Percentiles rank a stretch among this genome's conserved stretches.
phyloP scores from a whole-genome alignment of 2,888 invertebrate species.

The Prosapia bicincta region DNA sequence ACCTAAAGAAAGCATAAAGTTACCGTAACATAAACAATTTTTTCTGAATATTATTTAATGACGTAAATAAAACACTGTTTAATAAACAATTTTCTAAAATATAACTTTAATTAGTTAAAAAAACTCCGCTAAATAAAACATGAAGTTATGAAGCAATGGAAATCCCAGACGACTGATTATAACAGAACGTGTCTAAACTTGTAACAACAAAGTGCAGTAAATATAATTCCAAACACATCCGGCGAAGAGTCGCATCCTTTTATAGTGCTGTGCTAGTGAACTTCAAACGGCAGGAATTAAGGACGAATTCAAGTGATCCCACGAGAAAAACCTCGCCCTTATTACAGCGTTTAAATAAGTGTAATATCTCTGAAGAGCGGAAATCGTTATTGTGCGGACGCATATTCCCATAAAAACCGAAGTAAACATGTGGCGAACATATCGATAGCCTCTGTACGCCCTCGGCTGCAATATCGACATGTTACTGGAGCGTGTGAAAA shows the following conservation, averaged over 20 bases:
- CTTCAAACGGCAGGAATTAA: background rate
- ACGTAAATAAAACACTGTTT: too few species aligned
- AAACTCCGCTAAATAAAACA: too few species aligned
- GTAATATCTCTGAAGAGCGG: background rate
- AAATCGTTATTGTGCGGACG: background rate
- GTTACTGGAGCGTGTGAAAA: background rate
- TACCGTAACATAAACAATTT: too few species aligned
- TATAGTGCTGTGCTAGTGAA: background rate
- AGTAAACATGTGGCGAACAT: background rate
- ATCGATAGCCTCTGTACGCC: background rate
- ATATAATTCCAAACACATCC: background rate
- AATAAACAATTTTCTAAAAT: too few species aligned
- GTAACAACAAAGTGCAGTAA: background rate
- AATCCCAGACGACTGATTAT: background rate
- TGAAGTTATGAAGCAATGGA: too few species aligned
- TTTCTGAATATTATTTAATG: too few species aligned
- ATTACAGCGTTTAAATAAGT: background rate
- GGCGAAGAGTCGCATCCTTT: background rate
- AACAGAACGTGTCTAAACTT: background rate
- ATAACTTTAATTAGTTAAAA: too few species aligned
- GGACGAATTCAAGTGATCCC: background rate
- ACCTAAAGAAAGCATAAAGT: too few species aligned
- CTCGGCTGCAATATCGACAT: background rate
- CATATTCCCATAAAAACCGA: background rate
- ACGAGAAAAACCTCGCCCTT: background rate